Conservation (phyloP, 1,140 invertebrate genomes). For the Uloborus diversus region DNA sequence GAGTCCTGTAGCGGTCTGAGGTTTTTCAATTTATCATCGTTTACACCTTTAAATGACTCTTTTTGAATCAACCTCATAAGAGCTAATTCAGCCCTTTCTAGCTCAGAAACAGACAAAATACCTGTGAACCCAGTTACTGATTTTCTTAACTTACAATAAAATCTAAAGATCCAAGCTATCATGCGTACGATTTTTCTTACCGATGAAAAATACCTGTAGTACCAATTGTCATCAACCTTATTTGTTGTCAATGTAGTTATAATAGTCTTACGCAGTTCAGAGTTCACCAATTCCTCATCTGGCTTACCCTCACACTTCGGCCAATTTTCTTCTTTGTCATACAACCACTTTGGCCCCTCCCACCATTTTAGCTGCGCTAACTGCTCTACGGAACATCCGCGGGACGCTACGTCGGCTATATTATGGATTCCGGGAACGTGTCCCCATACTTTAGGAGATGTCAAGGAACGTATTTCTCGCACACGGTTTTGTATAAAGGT, state of each 20-base stretch:
- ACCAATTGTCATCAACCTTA: not conserved
- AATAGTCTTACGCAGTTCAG: conserved; percentile 12
- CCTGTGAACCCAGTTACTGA: not conserved
- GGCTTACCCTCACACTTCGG: not conserved
- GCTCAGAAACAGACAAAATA: not conserved
- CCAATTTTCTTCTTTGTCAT: not conserved
- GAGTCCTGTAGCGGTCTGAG: not conserved
- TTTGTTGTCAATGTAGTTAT: not conserved
- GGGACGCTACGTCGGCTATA: not conserved
- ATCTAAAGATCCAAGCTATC: not conserved
- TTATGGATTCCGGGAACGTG: not conserved
- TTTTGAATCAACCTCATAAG: not conserved
- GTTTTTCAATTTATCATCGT: not conserved
- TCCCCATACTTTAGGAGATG: not conserved
- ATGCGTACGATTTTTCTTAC: not conserved
- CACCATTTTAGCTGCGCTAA: not conserved
- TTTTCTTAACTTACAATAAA: not conserved
- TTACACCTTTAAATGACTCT: conserved; percentile 9
- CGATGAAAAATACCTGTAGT: not conserved
- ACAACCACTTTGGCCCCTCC: conserved; percentile 43
- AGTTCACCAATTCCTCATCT: not conserved
- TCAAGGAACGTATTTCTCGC: not conserved
- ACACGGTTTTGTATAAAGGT: conserved; percentile 20
- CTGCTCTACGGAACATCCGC: not conserved
- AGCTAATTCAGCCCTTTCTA: not conserved